These are phyloP conservation scores for Plodia interpunctella DNA, from an alignment of 1,140 invertebrate genomes.

Conservation along the genomic window DNA sequence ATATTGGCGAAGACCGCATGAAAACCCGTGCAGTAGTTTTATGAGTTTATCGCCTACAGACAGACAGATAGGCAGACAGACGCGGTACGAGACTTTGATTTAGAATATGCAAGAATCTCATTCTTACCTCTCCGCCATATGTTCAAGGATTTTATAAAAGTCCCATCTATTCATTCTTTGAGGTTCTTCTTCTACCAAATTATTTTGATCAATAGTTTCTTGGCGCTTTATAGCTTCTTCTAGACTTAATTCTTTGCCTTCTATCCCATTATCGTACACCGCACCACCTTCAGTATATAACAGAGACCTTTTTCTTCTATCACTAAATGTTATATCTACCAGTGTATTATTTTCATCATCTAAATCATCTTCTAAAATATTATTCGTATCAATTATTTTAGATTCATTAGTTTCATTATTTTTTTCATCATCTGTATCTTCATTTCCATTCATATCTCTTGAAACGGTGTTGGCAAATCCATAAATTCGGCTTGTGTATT, in stretches of 20 bases:
- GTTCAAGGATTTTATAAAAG: conserved; percentile 80
- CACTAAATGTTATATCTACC: conserved; percentile 61
- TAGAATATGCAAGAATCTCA: too few relatives aligned
- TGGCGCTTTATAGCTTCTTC: conserved; percentile 61
- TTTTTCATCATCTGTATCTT: conserved; percentile 24
- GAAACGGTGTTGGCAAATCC: conserved; percentile 70
- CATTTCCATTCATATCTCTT: conserved; percentile 54
- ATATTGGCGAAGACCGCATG: too few relatives aligned
- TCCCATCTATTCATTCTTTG: conserved; percentile 78
- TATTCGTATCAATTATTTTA: conserved; percentile 24
- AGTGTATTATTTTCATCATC: conserved; percentile 50
- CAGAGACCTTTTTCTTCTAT: conserved; percentile 47
- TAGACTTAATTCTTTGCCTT: conserved; percentile 43
- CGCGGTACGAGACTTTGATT: too few relatives aligned
- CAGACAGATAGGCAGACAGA: too few relatives aligned
- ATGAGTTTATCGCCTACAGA: too few relatives aligned
- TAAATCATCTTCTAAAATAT: conserved; percentile 18
- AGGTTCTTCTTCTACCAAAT: conserved; percentile 47
- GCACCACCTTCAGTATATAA: conserved; percentile 59
- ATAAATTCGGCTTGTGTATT: conserved; percentile 78
- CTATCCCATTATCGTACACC: conserved; percentile 33
- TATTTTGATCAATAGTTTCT: conserved; percentile 54
- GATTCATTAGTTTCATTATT: conserved; percentile 30
- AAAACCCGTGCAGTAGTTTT: too few relatives aligned
- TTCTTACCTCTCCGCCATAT: conserved; percentile 71